These are phyloP conservation scores for Thymelicus sylvestris DNA, from an alignment of 2,888 invertebrate genomes.

Conservation along the genomic window DNA sequence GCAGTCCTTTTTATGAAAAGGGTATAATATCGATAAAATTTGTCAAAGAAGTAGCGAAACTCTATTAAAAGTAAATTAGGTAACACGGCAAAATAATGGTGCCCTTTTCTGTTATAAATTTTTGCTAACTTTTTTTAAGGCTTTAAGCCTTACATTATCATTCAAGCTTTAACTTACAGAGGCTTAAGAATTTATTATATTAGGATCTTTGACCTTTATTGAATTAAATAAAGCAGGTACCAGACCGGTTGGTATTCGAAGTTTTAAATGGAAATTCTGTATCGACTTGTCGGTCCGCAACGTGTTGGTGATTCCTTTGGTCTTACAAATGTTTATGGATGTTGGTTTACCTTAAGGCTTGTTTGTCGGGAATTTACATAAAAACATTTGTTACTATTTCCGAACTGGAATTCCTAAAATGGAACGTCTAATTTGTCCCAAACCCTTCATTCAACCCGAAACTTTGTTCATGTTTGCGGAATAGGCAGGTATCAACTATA, in stretches of 20 bases:
- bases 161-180: constrained; percentile 14
- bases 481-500: too few species aligned
- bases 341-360: too few species aligned
- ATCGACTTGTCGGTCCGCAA: constrained; percentile 5
- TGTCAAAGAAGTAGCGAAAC: constrained; percentile 20
- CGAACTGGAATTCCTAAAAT: too few species aligned
- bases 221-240: background rate
- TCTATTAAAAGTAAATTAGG: constrained; percentile 32
- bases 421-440: too few species aligned
- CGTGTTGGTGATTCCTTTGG: too few species aligned
- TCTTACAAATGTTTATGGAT: too few species aligned
- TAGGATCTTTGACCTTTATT: constrained; percentile 26
- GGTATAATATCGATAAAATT: constrained; percentile 24
- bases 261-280: background rate
- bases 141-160: constrained; percentile 27
- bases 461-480: too few species aligned
- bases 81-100: constrained; percentile 7
- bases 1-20: background rate
- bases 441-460: too few species aligned
- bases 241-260: too few species aligned
- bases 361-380: too few species aligned
- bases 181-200: constrained; percentile 4
- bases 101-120: constrained; percentile 5
- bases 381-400: too few species aligned
- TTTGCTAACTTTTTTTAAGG: constrained; percentile 23